These are phyloP conservation scores for Ochropleura leucogaster DNA, from an alignment of 2,888 invertebrate species.

Conservation along the genomic window DNA sequence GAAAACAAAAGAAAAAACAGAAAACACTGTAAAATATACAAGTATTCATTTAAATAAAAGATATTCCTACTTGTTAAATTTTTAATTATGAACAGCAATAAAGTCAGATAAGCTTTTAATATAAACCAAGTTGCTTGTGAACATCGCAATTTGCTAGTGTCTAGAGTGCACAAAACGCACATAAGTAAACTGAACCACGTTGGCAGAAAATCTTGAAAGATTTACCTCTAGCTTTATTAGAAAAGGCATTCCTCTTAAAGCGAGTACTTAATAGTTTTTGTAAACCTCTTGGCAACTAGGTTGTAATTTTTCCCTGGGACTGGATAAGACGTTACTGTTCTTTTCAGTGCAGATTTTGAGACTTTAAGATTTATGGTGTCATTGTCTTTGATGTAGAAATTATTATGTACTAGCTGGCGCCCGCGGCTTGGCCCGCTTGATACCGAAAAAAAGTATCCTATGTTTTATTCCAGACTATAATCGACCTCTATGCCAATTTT, in stretches of 20 bases:
- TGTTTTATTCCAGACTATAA: too few relatives aligned
- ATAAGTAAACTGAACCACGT: conserved; percentile 46
- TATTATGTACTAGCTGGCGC: background rate
- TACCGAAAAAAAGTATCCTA: too few relatives aligned
- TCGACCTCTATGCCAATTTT: too few relatives aligned
- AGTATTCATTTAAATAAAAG: conserved; percentile 30
- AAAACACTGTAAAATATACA: conserved; percentile 1
- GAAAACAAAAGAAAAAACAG: conserved; percentile 7
- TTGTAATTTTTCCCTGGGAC: conserved; percentile 45
- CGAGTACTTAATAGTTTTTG: conserved; percentile 65
- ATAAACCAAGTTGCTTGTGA: conserved; percentile 56
- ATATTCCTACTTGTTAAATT: conserved; percentile 35
- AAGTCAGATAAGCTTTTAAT: conserved; percentile 51
- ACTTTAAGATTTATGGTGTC: conserved; percentile 34
- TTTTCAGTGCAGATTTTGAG: conserved; percentile 37
- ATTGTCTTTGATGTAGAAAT: conserved; percentile 12
- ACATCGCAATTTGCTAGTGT: conserved; percentile 60
- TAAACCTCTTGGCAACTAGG: conserved; percentile 48
- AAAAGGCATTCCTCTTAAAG: conserved; percentile 69
- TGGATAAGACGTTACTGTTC: conserved; percentile 34
- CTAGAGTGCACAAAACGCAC: conserved; percentile 58
- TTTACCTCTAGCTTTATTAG: conserved; percentile 73
- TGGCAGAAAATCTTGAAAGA: conserved; percentile 61
- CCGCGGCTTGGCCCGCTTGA: too few relatives aligned
- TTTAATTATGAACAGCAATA: conserved; percentile 35